Conservation (phyloP, 2,797 vertebrate genomes). For the Erethizon dorsatum region DNA sequence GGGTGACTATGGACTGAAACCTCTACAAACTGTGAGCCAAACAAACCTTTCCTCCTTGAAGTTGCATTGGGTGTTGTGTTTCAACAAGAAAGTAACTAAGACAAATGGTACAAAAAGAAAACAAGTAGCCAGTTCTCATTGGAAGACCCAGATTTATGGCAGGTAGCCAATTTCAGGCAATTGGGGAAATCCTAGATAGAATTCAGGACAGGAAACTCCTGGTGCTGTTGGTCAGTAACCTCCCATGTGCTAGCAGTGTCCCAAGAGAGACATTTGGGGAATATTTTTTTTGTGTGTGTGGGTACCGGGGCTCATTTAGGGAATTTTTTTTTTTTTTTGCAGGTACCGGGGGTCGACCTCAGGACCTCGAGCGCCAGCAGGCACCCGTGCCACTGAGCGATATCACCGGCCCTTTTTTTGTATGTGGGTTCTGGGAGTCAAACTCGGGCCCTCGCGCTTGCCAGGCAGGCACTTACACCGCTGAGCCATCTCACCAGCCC, state of each 20-base stretch:
- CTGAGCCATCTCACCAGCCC: no score
- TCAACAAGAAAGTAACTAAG: neutral
- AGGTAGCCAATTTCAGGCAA: neutral
- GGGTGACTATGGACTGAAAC: neutral
- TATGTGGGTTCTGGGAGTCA: no score
- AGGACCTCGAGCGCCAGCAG: no score
- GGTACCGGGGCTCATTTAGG: no score
- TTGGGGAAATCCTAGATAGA: neutral
- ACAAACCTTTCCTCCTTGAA: neutral
- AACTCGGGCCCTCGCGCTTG: no score
- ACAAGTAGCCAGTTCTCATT: neutral
- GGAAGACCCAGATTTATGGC: neutral
- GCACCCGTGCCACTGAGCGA: no score
- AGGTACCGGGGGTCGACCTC: no score
- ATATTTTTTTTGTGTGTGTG: no score
- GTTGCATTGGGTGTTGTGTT: neutral
- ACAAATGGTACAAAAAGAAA: constrained; percentile 36
- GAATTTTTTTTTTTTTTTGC: no score
- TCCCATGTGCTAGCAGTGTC: neutral
- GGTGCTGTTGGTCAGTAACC: neutral
- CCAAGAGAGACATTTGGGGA: neutral
- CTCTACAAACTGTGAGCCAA: neutral
- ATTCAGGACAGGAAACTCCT: neutral
- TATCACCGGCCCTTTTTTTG: no score
- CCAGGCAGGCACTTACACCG: no score